A percentile compares a stretch with the other conserved stretches of the same genome.
Evolutionary conservation across 2,888 invertebrate species (phyloP).

Genomic region (Athalia circularis): DNA sequence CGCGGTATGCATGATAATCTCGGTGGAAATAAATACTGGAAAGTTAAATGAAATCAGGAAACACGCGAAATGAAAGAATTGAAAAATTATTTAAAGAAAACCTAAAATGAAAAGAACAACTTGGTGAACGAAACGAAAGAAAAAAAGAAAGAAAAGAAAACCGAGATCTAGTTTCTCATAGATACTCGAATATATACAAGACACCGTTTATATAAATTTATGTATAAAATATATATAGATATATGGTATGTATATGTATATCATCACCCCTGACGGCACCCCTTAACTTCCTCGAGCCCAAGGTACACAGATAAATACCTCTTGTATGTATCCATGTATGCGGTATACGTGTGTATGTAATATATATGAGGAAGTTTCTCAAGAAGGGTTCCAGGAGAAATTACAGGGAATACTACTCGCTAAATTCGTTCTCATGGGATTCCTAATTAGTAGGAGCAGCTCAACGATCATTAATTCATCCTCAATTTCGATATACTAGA

Average conservation of each 20-base stretch:
- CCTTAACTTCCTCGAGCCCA: too few species aligned
- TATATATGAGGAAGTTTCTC: too few species aligned
- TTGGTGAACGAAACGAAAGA: neutral
- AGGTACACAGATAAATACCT: too few species aligned
- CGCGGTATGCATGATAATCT: too few species aligned
- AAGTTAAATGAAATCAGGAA: neutral
- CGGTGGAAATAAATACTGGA: neutral
- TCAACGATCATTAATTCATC: conserved; percentile 62
- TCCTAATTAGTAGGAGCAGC: conserved; percentile 63
- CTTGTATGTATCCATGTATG: too few species aligned
- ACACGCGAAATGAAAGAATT: neutral
- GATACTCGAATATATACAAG: too few species aligned
- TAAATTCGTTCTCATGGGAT: conserved; percentile 63
- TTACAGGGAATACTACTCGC: conserved; percentile 48
- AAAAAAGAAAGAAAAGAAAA: neutral
- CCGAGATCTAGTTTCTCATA: neutral
- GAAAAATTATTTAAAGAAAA: neutral
- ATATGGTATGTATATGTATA: too few species aligned
- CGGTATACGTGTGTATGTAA: too few species aligned
- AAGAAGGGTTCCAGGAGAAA: too few species aligned
- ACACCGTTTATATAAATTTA: too few species aligned
- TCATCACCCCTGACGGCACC: too few species aligned
- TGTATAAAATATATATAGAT: too few species aligned
- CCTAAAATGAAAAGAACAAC: neutral
- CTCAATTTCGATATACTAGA: conserved; percentile 51